These are phyloP conservation scores for Cinara cedri DNA, from an alignment of 2,888 invertebrate genomes.

Conservation along the genomic window DNA sequence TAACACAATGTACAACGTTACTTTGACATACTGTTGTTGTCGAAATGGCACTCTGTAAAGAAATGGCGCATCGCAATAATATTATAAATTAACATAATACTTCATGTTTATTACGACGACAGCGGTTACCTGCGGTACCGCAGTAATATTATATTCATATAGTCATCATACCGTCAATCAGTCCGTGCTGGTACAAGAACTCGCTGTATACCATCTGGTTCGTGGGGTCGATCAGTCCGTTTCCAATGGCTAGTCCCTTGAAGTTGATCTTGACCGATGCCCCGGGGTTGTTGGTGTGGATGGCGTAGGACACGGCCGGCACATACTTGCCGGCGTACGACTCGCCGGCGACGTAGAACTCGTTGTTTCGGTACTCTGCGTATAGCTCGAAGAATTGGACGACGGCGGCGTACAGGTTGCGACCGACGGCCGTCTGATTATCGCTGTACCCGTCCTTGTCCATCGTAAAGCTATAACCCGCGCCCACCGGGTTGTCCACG, in stretches of 20 bases:
- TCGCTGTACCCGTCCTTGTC: conserved; percentile 77
- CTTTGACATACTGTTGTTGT: too few relatives aligned
- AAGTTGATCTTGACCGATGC: conserved; percentile 73
- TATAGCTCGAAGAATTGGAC: conserved; percentile 85
- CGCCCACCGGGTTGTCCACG: conserved; percentile 91
- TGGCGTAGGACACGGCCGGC: conserved; percentile 78
- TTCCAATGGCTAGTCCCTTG: conserved; percentile 77
- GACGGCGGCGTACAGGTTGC: conserved; percentile 77
- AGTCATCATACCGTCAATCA: conserved; percentile 44
- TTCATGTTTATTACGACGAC: too few relatives aligned
- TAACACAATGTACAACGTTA: too few relatives aligned
- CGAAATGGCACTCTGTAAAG: too few relatives aligned
- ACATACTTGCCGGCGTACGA: conserved; percentile 85
- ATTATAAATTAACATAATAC: not conserved
- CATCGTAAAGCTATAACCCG: conserved; percentile 89
- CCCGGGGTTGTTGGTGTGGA: conserved; percentile 68
- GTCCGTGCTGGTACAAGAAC: conserved; percentile 78
- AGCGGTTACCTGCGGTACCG: too few relatives aligned
- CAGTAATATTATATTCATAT: too few relatives aligned
- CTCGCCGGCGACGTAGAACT: conserved; percentile 88
- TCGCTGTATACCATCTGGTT: conserved; percentile 79
- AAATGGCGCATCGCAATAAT: not conserved
- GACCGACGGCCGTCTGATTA: conserved; percentile 80
- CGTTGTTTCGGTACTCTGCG: conserved; percentile 74
- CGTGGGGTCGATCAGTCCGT: conserved; percentile 79